Base-by-base conservation (phyloP, 2,113 vertebrate genomes). In the Austrofundulus limnaeus region DNA sequence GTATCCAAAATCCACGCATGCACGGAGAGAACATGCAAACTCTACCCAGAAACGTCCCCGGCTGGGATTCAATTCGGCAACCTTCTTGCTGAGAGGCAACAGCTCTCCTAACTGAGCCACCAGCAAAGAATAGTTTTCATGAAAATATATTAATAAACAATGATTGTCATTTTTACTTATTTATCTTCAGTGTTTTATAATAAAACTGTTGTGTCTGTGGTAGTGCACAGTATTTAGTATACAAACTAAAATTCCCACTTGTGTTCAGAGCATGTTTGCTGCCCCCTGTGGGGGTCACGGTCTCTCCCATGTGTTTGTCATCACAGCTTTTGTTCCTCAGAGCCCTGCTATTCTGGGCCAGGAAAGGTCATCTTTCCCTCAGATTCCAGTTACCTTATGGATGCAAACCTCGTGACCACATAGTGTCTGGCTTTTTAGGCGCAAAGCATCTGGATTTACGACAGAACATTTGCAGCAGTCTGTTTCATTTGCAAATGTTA, bases 321-420 rank as follows among this genome's bases (percentile, higher is more conserved):
- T 80, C 66, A 5, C 58, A 64, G 65, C 66, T 65, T 74, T 65
- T 73, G 66, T 75, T 72, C 64, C 75, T 65, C 49, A 70, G 43
- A 76, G 87, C 62, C 53, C 63, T 77, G 61, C 85, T 87, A 83
- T 86, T 88, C 78, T 78, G 46, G 61, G 73, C 66, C 53, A 24
- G 28, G 49, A 84, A 81, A 85, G 83, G 79, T 85, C 75, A 77
- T 51, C 59, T 9, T 47, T 55, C 37, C 65, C 65, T 73, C 60
- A 10, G 54, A 80, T 46, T 43, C 56, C 25, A 11, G 49, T 51
- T n/a, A 79, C 51, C 77, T 69, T 75, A 75, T 78, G 61, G 71
- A 78, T 54, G 56, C 57, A 50, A 16, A 56, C 58, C 56, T 81
- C 74, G 58, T 54, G 53, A 64, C 56, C 50, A 51, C 52, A 20